Evolutionary conservation across 53 echinoderm and acorn worm species (phyloP).

Genomic region (Luidia sarsii): DNA sequence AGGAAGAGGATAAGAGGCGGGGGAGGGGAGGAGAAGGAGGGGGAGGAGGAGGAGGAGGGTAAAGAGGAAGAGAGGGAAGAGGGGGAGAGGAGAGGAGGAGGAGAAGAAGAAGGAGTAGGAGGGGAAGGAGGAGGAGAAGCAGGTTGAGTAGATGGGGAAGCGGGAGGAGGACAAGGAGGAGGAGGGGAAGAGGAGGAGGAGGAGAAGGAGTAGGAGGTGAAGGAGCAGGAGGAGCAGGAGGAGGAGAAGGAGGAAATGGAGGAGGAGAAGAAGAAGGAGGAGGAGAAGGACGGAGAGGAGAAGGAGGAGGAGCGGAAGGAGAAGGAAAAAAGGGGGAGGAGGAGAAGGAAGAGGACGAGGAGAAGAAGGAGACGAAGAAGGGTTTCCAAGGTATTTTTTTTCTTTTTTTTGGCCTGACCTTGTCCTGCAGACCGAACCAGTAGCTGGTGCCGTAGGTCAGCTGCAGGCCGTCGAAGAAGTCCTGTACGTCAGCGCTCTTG

Average conservation of each 20-base stretch:
- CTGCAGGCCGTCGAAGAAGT: constrained; percentile 68
- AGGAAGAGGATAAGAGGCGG: no score
- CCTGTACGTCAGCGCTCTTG: constrained; percentile 60
- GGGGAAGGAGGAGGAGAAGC: no score
- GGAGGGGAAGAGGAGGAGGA: neutral
- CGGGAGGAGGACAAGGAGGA: neutral
- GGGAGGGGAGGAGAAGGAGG: neutral
- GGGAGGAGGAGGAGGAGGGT: neutral
- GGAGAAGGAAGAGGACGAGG: neutral
- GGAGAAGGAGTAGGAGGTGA: no score
- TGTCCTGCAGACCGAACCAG: constrained; percentile 71
- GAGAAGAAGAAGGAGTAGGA: no score
- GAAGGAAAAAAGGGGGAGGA: neutral
- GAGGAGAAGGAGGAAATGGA: no score
- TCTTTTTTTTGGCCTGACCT: neutral
- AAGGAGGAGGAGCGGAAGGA: neutral
- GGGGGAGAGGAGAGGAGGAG: neutral
- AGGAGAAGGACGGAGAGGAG: no score
- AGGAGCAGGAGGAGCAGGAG: no score
- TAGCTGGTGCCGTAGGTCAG: constrained; percentile 44
- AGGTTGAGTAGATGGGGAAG: no score
- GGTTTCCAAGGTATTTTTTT: constrained; percentile 66
- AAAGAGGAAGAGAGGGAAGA: neutral
- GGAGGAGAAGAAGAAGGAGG: no score
- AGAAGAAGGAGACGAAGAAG: neutral